Percentiles rank a stretch among this genome's conserved stretches.
Evolutionary conservation across 2,888 invertebrate genomes (phyloP).

Genomic region (Lithophane socia): DNA sequence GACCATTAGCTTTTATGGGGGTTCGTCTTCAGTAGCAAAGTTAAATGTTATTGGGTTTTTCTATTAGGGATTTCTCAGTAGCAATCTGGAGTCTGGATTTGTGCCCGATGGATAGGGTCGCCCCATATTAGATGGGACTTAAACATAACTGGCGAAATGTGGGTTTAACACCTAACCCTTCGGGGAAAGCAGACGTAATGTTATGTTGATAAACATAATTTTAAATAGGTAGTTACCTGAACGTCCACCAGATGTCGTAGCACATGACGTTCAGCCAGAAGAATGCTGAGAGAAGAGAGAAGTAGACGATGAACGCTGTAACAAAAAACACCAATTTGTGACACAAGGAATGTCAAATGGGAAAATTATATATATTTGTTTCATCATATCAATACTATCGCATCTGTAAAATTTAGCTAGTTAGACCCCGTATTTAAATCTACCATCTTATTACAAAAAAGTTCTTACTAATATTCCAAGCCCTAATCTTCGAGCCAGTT

Average conservation of each 20-base stretch:
- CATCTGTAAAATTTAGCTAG: not conserved
- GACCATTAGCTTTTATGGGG: too few relatives aligned
- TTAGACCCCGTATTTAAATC: not conserved
- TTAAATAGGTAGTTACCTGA: slow-evolving; percentile 88
- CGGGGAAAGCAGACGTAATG: not conserved
- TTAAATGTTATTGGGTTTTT: not conserved
- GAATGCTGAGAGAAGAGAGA: slow-evolving; percentile 92
- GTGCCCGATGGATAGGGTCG: too few relatives aligned
- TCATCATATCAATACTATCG: not conserved
- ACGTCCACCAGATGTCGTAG: slow-evolving; percentile 95
- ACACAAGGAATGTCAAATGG: not conserved
- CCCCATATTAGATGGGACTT: not conserved
- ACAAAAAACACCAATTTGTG: slow-evolving; percentile 57
- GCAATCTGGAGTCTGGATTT: not conserved
- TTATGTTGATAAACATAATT: not conserved
- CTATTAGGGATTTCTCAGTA: not conserved
- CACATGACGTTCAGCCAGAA: slow-evolving; percentile 94
- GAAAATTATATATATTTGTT: not conserved
- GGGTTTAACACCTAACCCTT: not conserved
- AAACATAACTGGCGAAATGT: not conserved
- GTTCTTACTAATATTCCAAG: too few relatives aligned
- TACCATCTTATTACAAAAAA: too few relatives aligned
- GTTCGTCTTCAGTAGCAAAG: too few relatives aligned
- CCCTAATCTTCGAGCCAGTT: too few relatives aligned
- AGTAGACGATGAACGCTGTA: slow-evolving; percentile 92